A percentile compares a stretch with the other conserved stretches of the same genome.
Conservation (phyloP, 2,797 vertebrate species). For the Chelon auratus region DNA sequence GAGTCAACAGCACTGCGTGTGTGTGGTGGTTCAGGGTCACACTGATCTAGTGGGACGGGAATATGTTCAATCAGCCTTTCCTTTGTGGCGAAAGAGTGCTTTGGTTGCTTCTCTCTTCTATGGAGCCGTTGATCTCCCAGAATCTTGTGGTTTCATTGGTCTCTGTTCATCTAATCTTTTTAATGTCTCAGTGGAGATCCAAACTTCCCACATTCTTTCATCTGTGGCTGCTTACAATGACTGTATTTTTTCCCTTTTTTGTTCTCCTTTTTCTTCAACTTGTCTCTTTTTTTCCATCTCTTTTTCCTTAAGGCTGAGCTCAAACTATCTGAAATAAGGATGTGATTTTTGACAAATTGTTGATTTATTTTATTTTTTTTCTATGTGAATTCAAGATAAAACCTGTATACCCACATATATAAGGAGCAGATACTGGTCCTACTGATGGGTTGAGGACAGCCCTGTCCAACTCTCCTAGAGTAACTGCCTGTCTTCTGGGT, state of each 20-base stretch:
- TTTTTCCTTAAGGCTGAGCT: not conserved
- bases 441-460: too few species aligned
- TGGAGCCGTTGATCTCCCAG: slow-evolving; percentile 52
- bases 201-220: slow-evolving; percentile 42
- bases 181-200: slow-evolving; percentile 39
- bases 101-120: slow-evolving; percentile 49
- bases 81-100: slow-evolving; percentile 60
- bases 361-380: too few species aligned
- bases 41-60: slow-evolving; percentile 53
- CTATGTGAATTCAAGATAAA: too few species aligned
- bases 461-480: too few species aligned
- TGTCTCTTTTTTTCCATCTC: not conserved
- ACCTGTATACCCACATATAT: too few species aligned
- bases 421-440: too few species aligned
- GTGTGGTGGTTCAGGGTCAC: slow-evolving; percentile 62
- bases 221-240: slow-evolving; percentile 43
- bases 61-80: slow-evolving; percentile 46
- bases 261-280: not conserved
- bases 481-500: too few species aligned
- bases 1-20: slow-evolving; percentile 56
- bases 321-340: slow-evolving; percentile 6
- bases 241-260: slow-evolving; percentile 3
- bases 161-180: slow-evolving; percentile 29
- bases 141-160: slow-evolving; percentile 62
- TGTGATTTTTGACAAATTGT: not conserved